phyloP scores from a whole-genome alignment of 2,113 vertebrate species.

The Rana temporaria region DNA sequence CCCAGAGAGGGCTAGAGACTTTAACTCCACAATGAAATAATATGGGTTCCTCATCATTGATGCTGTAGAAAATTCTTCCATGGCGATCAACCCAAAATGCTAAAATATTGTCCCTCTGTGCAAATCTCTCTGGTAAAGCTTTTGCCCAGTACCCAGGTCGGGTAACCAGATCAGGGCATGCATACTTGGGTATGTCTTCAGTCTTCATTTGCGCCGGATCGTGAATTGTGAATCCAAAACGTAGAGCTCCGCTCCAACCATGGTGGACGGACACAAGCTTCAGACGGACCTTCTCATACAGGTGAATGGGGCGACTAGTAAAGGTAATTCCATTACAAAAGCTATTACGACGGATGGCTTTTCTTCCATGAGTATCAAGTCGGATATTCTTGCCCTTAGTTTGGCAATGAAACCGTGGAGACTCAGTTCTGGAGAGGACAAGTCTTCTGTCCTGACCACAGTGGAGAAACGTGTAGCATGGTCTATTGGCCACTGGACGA shows the following conservation, averaged over 20 bases:
- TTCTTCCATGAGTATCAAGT: slow-evolving; percentile 89
- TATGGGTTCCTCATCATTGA: slow-evolving; percentile 92
- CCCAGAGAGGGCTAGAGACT: slow-evolving; percentile 93
- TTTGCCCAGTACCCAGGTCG: slow-evolving; percentile 97
- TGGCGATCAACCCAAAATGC: slow-evolving; percentile 97
- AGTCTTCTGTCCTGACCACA: slow-evolving; percentile 83
- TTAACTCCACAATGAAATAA: slow-evolving; percentile 97
- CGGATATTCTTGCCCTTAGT: slow-evolving; percentile 97
- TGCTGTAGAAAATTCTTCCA: slow-evolving; percentile 94
- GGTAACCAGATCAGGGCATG: slow-evolving; percentile 95
- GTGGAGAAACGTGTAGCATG: slow-evolving; percentile 85
- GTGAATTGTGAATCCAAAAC: slow-evolving; percentile 94
- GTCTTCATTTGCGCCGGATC: slow-evolving; percentile 89
- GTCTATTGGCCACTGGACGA: slow-evolving; percentile 83
- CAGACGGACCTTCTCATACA: slow-evolving; percentile 95
- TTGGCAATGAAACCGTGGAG: slow-evolving; percentile 91
- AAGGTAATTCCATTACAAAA: slow-evolving; percentile 98
- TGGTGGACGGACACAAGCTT: slow-evolving; percentile 90
- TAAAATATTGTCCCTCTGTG: slow-evolving; percentile 89
- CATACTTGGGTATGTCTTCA: slow-evolving; percentile 95
- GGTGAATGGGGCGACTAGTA: slow-evolving; percentile 90
- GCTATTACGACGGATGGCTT: slow-evolving; percentile 92
- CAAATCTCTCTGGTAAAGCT: slow-evolving; percentile 93
- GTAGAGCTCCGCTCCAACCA: slow-evolving; percentile 94
- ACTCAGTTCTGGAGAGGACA: slow-evolving; percentile 76